Percentiles rank a stretch among this genome's conserved stretches.
These are phyloP conservation scores for Orussus abietinus DNA, from an alignment of 1,140 invertebrate genomes.

Conservation along the genomic window DNA sequence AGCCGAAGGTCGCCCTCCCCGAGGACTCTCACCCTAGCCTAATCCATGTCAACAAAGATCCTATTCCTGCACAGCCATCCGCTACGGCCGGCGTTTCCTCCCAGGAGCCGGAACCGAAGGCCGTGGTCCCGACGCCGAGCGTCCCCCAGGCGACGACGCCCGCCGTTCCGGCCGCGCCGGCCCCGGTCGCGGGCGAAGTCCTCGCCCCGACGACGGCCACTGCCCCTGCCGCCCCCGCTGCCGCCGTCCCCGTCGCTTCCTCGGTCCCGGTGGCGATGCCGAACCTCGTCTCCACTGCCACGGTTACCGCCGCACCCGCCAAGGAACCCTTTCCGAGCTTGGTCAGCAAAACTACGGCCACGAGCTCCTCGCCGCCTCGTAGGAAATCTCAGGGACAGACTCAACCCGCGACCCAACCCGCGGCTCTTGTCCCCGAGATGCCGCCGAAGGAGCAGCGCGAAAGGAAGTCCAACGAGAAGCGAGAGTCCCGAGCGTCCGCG, in stretches of 20 bases:
- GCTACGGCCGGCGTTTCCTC: neutral
- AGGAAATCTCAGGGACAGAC: conserved; percentile 31
- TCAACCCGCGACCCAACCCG: neutral
- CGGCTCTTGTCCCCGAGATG: conserved; percentile 9
- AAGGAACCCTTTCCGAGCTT: conserved; percentile 30
- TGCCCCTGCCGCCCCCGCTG: conserved; percentile 19
- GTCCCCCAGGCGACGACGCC: conserved; percentile 3
- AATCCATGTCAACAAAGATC: conserved; percentile 25
- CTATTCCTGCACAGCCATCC: conserved; percentile 27
- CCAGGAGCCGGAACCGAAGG: conserved; percentile 7
- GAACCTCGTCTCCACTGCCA: neutral
- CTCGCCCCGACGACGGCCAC: conserved; percentile 24
- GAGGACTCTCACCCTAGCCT: conserved; percentile 18
- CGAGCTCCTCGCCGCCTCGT: conserved; percentile 39
- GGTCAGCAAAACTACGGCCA: conserved; percentile 26
- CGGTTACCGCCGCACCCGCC: conserved; percentile 23
- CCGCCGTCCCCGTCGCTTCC: conserved; percentile 4
- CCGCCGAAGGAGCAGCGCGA: conserved; percentile 30
- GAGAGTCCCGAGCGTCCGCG: conserved; percentile 20
- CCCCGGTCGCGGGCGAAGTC: conserved; percentile 1
- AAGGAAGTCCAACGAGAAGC: conserved; percentile 32
- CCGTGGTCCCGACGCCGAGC: conserved; percentile 1
- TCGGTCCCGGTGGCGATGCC: conserved; percentile 1
- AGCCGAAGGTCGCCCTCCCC: conserved; percentile 9
- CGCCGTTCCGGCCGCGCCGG: neutral